phyloP scores from a whole-genome alignment of 2,113 vertebrate genomes.

The Forbesichthys papilliferus region DNA sequence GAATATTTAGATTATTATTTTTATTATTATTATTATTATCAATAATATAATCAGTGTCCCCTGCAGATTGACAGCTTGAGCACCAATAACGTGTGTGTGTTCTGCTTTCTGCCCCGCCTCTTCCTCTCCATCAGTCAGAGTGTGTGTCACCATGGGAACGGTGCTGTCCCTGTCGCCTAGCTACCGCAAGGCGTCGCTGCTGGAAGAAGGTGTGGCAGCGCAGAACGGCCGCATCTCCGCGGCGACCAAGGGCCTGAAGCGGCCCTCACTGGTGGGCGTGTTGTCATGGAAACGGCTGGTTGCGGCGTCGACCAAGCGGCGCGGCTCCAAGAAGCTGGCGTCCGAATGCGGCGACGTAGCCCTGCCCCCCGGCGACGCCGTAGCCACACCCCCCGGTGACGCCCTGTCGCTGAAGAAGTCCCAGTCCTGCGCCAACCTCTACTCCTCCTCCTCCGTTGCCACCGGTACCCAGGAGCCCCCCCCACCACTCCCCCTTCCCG shows the following conservation, averaged over 20 bases:
- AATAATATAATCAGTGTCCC: too few species aligned
- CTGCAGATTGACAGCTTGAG: too few species aligned
- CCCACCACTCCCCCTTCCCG: constrained; percentile 71
- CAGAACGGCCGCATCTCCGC: constrained; percentile 87
- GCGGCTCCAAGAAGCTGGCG: constrained; percentile 88
- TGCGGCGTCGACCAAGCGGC: constrained; percentile 88
- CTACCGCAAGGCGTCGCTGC: constrained; percentile 88
- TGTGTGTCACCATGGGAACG: constrained; percentile 84
- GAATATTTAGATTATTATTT: too few species aligned
- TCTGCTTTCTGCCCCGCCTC: constrained; percentile 7
- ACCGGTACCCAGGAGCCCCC: constrained; percentile 42
- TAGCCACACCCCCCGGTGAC: constrained; percentile 74
- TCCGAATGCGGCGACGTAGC: constrained; percentile 62
- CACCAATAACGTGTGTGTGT: too few species aligned
- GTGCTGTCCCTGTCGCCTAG: constrained; percentile 89
- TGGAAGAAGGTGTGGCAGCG: constrained; percentile 87
- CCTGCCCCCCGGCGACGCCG: constrained; percentile 21
- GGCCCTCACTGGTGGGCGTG: constrained; percentile 86
- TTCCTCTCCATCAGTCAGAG: constrained; percentile 26
- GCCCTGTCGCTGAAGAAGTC: constrained; percentile 90
- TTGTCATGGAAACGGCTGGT: constrained; percentile 92
- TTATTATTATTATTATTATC: too few species aligned
- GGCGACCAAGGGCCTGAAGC: constrained; percentile 80
- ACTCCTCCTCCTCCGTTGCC: constrained; percentile 67
- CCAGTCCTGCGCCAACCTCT: constrained; percentile 89